Evolutionary conservation across 2,113 vertebrate species (phyloP).

Genomic region (Lepidiolamprologus cunningtoni): DNA sequence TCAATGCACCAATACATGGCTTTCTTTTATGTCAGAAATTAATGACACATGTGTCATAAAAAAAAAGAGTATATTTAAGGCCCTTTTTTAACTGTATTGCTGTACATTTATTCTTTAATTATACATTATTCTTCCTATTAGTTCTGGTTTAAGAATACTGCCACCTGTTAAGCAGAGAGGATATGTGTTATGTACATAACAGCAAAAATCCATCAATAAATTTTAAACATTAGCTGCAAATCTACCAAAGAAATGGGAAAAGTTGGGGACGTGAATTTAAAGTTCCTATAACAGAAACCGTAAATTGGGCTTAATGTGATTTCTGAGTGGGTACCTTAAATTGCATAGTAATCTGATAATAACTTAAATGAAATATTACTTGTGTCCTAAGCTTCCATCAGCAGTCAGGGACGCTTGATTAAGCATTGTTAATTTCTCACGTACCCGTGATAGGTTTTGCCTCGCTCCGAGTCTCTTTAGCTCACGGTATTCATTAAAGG

Average conservation of each 20-base stretch:
- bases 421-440: neutral
- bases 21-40: neutral
- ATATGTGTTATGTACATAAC: neutral
- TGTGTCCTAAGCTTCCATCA: neutral
- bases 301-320: neutral
- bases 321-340: neutral
- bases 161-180: neutral
- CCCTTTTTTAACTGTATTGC: neutral
- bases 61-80: neutral
- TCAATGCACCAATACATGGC: neutral
- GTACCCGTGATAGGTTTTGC: neutral
- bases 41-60: neutral
- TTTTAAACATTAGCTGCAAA: neutral
- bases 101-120: neutral
- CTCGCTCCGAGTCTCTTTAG: neutral
- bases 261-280: neutral
- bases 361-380: neutral
- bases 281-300: neutral
- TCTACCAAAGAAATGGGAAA: neutral
- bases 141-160: neutral
- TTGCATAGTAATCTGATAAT: neutral
- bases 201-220: neutral
- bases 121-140: neutral
- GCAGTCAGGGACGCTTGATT: neutral
- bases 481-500: neutral